phyloP scores from a whole-genome alignment of 2,113 vertebrate genomes.

The Scomber colias region DNA sequence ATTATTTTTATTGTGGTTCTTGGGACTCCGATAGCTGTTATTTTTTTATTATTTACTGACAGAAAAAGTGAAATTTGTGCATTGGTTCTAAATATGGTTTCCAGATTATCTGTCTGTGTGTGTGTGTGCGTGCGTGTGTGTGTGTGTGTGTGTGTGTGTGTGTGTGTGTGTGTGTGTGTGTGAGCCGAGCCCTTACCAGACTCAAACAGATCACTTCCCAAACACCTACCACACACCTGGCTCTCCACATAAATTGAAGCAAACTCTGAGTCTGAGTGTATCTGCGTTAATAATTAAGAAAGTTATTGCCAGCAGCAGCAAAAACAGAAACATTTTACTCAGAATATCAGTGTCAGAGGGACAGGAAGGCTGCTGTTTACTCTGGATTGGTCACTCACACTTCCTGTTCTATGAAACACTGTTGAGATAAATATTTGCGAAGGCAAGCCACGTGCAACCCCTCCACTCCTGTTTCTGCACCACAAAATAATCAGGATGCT shows the following conservation, averaged over 20 bases:
- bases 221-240: neutral
- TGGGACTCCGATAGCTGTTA: neutral
- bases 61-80: too few relatives aligned
- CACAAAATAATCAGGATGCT: slow-evolving; percentile 7
- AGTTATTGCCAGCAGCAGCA: neutral
- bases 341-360: slow-evolving; percentile 32
- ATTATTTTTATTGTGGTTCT: neutral
- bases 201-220: neutral
- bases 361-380: slow-evolving; percentile 65
- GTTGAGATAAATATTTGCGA: slow-evolving; percentile 65
- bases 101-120: neutral
- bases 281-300: slow-evolving; percentile 12
- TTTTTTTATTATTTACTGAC: neutral
- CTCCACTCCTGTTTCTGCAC: slow-evolving; percentile 30
- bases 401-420: slow-evolving; percentile 50
- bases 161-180: neutral
- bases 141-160: too few relatives aligned
- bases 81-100: neutral
- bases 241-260: slow-evolving; percentile 5
- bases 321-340: slow-evolving; percentile 26
- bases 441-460: slow-evolving; percentile 21
- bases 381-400: slow-evolving; percentile 52
- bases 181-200: neutral
- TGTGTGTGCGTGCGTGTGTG: too few relatives aligned
- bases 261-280: slow-evolving; percentile 3